A percentile compares a stretch with the other conserved stretches of the same genome.
Evolutionary conservation across 1,140 invertebrate genomes (phyloP).

Genomic region (Lepidotrigona ventralis): DNA sequence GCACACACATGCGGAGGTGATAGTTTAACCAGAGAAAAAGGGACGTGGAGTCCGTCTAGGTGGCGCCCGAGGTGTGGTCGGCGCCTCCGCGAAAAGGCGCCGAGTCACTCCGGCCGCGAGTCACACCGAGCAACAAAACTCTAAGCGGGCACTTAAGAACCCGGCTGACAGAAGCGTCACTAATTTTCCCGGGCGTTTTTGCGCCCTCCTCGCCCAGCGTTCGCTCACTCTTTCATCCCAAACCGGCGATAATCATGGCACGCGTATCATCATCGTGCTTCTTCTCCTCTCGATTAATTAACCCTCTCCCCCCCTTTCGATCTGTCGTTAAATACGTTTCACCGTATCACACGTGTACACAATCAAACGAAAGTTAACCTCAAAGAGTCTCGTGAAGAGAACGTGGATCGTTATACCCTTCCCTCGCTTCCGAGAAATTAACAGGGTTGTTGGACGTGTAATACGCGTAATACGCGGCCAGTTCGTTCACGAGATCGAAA

Average conservation of each 20-base stretch:
- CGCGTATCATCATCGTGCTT: slow-evolving; percentile 5
- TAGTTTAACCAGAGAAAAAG: slow-evolving; percentile 33
- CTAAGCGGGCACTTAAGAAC: slow-evolving; percentile 70
- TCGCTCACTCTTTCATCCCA: slow-evolving; percentile 1
- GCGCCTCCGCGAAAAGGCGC: slow-evolving; percentile 66
- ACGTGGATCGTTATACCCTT: background rate
- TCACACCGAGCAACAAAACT: slow-evolving; percentile 63
- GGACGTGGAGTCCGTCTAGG: slow-evolving; percentile 58
- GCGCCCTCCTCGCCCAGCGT: background rate
- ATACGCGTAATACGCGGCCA: background rate
- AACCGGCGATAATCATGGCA: slow-evolving; percentile 47
- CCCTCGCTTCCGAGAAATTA: background rate
- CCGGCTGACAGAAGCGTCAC: slow-evolving; percentile 66
- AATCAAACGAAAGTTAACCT: background rate
- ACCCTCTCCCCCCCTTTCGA: background rate
- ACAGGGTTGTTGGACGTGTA: background rate
- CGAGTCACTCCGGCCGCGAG: slow-evolving; percentile 54
- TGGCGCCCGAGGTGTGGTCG: slow-evolving; percentile 75
- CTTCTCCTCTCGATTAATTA: background rate
- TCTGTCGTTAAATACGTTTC: background rate
- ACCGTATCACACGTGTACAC: too few relatives aligned
- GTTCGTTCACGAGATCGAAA: slow-evolving; percentile 11
- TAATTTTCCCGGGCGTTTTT: slow-evolving; percentile 68
- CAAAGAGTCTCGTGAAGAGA: background rate
- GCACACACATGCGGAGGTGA: background rate